Conservation (phyloP, 2,113 vertebrate genomes). For the Takifugu bimaculatus region DNA sequence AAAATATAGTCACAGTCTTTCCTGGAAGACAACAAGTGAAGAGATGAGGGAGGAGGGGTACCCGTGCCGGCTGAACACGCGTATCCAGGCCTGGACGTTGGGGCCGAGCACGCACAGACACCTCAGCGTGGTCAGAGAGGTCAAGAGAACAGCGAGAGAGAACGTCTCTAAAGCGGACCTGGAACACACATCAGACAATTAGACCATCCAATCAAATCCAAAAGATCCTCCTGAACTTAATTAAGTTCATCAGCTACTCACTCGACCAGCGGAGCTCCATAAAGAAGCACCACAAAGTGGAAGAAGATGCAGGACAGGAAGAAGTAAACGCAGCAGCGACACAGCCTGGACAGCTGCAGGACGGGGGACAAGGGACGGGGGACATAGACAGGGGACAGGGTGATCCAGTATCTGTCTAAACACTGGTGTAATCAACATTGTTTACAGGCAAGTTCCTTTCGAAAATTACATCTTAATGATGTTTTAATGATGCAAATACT, state of each 20-base stretch:
- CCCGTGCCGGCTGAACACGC: conserved; percentile 96
- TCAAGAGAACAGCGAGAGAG: conserved; percentile 86
- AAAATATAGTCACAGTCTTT: background rate
- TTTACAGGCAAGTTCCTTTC: too few species aligned
- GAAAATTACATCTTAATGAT: too few species aligned
- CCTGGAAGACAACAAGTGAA: background rate
- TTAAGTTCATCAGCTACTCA: conserved; percentile 72
- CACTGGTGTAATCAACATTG: too few species aligned
- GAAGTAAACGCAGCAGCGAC: conserved; percentile 89
- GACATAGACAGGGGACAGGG: too few species aligned
- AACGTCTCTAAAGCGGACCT: conserved; percentile 91
- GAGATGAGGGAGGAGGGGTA: conserved; percentile 51
- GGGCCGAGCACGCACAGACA: conserved; percentile 93
- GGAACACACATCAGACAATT: conserved; percentile 4
- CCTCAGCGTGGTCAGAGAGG: conserved; percentile 87
- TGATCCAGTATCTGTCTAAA: too few species aligned
- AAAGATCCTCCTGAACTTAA: too few species aligned
- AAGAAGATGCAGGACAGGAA: conserved; percentile 88
- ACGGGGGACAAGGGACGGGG: background rate
- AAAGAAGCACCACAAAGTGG: conserved; percentile 89
- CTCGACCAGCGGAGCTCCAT: conserved; percentile 93
- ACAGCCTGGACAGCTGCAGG: conserved; percentile 82
- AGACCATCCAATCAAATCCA: too few species aligned
- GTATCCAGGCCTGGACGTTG: conserved; percentile 90
- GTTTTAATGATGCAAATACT: too few species aligned